A percentile compares a stretch with the other conserved stretches of the same genome.
Conservation (phyloP, 2,113 vertebrate species). For the Poeciliopsis turrubarensis region DNA sequence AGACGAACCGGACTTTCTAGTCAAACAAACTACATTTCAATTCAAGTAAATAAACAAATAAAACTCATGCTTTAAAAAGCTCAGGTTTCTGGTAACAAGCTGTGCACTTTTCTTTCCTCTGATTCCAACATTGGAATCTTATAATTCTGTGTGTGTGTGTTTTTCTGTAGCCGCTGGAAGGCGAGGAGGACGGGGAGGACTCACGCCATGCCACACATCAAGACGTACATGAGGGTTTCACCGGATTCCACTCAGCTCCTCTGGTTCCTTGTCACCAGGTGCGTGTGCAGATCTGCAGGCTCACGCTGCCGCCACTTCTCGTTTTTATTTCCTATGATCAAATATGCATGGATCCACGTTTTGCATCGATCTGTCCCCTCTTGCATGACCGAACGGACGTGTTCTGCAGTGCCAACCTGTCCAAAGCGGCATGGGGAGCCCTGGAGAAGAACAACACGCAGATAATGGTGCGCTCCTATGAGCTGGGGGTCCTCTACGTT, state of each 20-base stretch:
- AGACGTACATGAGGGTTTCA: slow-evolving; percentile 92
- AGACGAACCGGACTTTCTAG: no score
- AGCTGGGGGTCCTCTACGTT: slow-evolving; percentile 94
- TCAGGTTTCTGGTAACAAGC: neutral
- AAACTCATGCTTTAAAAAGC: no score
- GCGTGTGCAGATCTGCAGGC: slow-evolving; percentile 1
- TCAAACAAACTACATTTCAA: no score
- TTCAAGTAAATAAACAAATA: no score
- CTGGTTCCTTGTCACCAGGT: slow-evolving; percentile 97
- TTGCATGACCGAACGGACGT: neutral
- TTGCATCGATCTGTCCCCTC: neutral
- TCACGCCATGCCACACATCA: slow-evolving; percentile 95
- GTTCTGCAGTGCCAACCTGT: slow-evolving; percentile 89
- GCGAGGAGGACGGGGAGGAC: slow-evolving; percentile 89
- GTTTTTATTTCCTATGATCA: neutral
- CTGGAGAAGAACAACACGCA: slow-evolving; percentile 93
- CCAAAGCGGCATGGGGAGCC: slow-evolving; percentile 96
- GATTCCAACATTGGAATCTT: neutral
- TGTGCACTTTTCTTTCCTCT: neutral
- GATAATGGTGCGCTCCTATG: slow-evolving; percentile 96
- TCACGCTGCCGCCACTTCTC: neutral
- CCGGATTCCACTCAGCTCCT: slow-evolving; percentile 88
- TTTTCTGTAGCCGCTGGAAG: slow-evolving; percentile 85
- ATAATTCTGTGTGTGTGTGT: neutral
- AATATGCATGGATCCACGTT: neutral